Percentiles rank a stretch among this genome's conserved stretches.
Conservation (phyloP, 2,888 invertebrate genomes). For the Eupithecia subfuscata region DNA sequence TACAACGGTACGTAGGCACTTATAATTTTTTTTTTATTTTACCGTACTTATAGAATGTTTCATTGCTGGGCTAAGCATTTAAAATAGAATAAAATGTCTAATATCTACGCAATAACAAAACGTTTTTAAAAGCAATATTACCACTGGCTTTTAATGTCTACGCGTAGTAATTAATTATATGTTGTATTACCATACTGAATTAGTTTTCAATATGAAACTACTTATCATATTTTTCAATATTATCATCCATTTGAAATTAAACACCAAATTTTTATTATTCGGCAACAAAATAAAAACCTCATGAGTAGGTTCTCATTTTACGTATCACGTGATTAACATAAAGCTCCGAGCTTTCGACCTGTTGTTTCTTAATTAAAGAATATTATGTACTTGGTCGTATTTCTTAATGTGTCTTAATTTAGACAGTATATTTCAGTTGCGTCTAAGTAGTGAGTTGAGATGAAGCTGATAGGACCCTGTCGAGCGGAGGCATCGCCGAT, state of each 20-base stretch:
- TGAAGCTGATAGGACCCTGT: conserved; percentile 58
- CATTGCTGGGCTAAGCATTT: neutral
- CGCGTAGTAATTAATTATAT: conserved; percentile 7
- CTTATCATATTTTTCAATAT: conserved; percentile 38
- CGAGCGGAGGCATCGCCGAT: conserved; percentile 58
- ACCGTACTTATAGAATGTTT: neutral
- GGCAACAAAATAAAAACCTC: conserved; percentile 44
- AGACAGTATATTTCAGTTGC: conserved; percentile 64
- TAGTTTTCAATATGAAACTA: conserved; percentile 25
- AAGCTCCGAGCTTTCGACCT: conserved; percentile 47
- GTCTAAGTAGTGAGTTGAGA: conserved; percentile 59
- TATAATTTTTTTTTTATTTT: neutral
- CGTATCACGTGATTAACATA: conserved; percentile 51
- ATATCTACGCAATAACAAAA: neutral
- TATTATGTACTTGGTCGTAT: conserved; percentile 51
- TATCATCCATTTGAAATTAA: conserved; percentile 39
- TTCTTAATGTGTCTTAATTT: conserved; percentile 65
- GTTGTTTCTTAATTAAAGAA: conserved; percentile 61
- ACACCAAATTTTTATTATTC: conserved; percentile 46
- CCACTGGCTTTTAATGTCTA: conserved; percentile 9
- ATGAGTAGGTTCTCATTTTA: conserved; percentile 45
- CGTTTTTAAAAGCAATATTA: conserved; percentile 2
- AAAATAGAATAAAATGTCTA: neutral
- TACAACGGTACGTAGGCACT: neutral
- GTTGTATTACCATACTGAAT: conserved; percentile 19